A percentile compares a stretch with the other conserved stretches of the same genome.
Conservation (phyloP, 1,140 invertebrate genomes). For the Bombus superbus region DNA sequence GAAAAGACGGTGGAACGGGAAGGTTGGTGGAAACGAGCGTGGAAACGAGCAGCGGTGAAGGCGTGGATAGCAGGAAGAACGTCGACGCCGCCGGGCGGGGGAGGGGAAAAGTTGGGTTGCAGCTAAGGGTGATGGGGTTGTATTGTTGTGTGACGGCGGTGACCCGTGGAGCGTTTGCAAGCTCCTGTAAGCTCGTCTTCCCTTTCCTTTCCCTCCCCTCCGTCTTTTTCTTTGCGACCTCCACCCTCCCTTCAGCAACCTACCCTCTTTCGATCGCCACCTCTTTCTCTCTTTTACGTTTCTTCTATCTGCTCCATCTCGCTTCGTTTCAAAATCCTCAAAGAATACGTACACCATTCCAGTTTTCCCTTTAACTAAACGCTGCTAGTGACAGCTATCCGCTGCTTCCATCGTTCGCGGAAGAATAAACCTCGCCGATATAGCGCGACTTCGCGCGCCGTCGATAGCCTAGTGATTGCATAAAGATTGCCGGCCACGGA, state of each 20-base stretch:
- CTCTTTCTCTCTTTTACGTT: slow-evolving; percentile 39
- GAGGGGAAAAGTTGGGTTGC: slow-evolving; percentile 27
- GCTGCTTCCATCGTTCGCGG: slow-evolving; percentile 41
- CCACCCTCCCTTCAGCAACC: background rate
- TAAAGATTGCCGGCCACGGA: slow-evolving; percentile 22
- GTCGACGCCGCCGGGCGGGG: background rate
- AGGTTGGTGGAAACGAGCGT: slow-evolving; percentile 64
- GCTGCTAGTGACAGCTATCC: slow-evolving; percentile 72
- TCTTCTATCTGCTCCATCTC: slow-evolving; percentile 54
- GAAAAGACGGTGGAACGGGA: slow-evolving; percentile 56
- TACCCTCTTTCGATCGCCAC: background rate
- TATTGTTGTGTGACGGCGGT: slow-evolving; percentile 75
- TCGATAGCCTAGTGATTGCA: slow-evolving; percentile 35
- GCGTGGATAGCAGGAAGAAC: slow-evolving; percentile 46
- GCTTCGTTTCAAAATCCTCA: slow-evolving; percentile 61
- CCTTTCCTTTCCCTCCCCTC: slow-evolving; percentile 35
- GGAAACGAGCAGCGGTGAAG: slow-evolving; percentile 70
- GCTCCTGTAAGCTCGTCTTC: slow-evolving; percentile 60
- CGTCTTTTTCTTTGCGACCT: slow-evolving; percentile 1
- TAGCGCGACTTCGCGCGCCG: background rate
- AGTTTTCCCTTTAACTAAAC: slow-evolving; percentile 70
- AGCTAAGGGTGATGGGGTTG: slow-evolving; percentile 69
- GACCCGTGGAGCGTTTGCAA: slow-evolving; percentile 74
- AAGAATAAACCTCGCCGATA: slow-evolving; percentile 44
- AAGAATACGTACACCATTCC: background rate